Evolutionary conservation across 2,113 vertebrate species (phyloP), one percentile per base, ranked within the genome.

Genomic region (Neolamprologus toae): DNA sequence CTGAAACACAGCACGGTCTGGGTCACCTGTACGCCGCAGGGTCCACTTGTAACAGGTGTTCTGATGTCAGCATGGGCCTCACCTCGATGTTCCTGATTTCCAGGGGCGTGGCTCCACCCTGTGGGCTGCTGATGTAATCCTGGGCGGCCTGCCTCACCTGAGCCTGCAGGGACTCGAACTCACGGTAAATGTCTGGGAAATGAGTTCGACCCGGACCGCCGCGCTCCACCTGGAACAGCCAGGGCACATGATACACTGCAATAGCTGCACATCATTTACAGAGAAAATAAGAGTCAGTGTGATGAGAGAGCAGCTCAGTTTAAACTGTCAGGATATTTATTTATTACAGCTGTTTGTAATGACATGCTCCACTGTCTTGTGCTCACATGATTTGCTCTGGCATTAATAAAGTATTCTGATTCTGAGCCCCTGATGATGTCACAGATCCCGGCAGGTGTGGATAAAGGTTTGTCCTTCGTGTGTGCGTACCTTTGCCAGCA

Each of bases 91-190:
- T 96, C 86, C 94, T 96, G 85, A 99, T 95, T 92, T 98, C 97
- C 94, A 99, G 91, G 2, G 96, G 95, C 42, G 96, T 90, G 61
- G 94, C 96, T 33, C 95, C 89, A 2, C 84, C 90, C 5, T 95
- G 91, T 2, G 96, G 94, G 57, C 94, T 95, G 61, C 73, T 78
- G 83, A 98, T 97, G 94, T 99, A 97, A 37, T 98, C 98, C 61
- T 97, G 97, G 83, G 97, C 98, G 86, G 98, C 96, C 87, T 96
- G 96, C 92, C 97, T 97, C 73, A 99, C 97, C 91, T 97, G 96
- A 45, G 89, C 91, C 88, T 99, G 98, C 80, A 99, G 92, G 66
- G 97, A 97, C 95, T 99, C 98, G 85, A 99, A 99, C 90, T 99
- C 98, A 21, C 94, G 97, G 73, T 99, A 99, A 5, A 99, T 96